Evolutionary conservation across 2,113 vertebrate genomes (phyloP).

Genomic region (Nothoprocta pentlandii): DNA sequence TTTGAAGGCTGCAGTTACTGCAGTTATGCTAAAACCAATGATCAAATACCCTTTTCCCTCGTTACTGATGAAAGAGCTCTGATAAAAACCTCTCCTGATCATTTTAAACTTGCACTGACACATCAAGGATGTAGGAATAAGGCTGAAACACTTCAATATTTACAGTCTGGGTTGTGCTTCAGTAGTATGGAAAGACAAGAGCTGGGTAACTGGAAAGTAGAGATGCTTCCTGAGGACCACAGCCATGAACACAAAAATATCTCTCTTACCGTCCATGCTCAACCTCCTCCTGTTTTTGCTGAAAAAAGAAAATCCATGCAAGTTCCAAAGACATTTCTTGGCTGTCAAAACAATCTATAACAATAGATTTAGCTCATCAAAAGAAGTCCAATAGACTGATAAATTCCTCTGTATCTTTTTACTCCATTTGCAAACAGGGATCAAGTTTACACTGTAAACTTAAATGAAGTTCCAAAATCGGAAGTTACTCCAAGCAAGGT

Average conservation of each 20-base stretch:
- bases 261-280: neutral
- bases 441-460: constrained; percentile 97
- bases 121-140: constrained; percentile 26
- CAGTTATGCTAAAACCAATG: constrained; percentile 60
- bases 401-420: constrained; percentile 32
- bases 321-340: neutral
- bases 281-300: neutral
- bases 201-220: neutral
- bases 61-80: constrained; percentile 1
- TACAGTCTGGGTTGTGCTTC: constrained; percentile 6
- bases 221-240: neutral
- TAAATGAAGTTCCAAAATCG: constrained; percentile 93
- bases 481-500: constrained; percentile 96
- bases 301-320: constrained; percentile 46
- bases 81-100: constrained; percentile 45
- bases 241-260: constrained; percentile 17
- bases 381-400: constrained; percentile 2
- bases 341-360: constrained; percentile 36
- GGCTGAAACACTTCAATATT: constrained; percentile 30
- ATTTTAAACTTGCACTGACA: constrained; percentile 67
- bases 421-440: constrained; percentile 84
- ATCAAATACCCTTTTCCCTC: constrained; percentile 54
- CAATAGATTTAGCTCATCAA: constrained; percentile 48
- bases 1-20: constrained; percentile 68
- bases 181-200: neutral